phyloP scores from a whole-genome alignment of 2,888 invertebrate species.

The Ophion costatus region DNA sequence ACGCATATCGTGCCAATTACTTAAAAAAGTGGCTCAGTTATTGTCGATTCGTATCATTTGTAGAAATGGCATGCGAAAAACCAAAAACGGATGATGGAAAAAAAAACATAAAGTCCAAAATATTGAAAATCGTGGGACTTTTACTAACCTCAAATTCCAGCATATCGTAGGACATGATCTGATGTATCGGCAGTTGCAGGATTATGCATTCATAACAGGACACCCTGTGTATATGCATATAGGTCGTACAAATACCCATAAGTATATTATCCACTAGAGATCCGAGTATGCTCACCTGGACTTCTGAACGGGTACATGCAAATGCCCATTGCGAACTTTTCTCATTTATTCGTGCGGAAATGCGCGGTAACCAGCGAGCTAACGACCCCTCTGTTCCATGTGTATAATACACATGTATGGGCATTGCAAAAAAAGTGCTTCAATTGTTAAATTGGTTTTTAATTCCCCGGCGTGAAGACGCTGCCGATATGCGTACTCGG shows the following conservation, averaged over 20 bases:
- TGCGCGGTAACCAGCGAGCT: slow-evolving; percentile 52
- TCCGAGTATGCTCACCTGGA: neutral
- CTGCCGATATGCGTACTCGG: neutral
- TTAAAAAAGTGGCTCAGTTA: too few species aligned
- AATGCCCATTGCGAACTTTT: slow-evolving; percentile 71
- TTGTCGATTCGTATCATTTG: too few species aligned
- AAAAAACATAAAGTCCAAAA: too few species aligned
- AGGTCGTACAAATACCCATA: neutral
- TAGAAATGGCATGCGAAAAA: too few species aligned
- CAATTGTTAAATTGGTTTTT: neutral
- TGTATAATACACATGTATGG: slow-evolving; percentile 6
- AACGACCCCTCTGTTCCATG: slow-evolving; percentile 38
- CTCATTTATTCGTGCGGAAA: slow-evolving; percentile 74
- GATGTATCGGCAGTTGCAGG: too few species aligned
- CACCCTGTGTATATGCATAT: neutral
- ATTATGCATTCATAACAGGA: too few species aligned
- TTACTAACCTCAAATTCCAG: too few species aligned
- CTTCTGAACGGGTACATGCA: neutral
- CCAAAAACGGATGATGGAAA: too few species aligned
- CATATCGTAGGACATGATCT: too few species aligned
- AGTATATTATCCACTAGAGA: neutral
- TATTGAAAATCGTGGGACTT: too few species aligned
- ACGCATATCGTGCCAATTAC: too few species aligned
- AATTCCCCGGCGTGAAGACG: neutral
- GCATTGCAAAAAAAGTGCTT: neutral